Evolutionary conservation across 2,888 invertebrate genomes (phyloP), one percentile per base, ranked within the genome.

Genomic region (Noctua comes): DNA sequence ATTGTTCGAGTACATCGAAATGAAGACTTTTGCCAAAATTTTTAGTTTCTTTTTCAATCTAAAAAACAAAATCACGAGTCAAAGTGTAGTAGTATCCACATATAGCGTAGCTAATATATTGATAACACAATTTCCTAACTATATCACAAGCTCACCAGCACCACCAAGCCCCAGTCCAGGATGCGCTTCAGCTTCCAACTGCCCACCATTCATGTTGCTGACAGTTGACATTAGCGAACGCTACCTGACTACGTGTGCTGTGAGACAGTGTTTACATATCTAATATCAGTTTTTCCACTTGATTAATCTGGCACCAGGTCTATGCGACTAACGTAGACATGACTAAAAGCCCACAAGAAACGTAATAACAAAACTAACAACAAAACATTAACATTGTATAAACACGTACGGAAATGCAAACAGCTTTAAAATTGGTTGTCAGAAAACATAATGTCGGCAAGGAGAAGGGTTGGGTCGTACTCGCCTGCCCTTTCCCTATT

Each of bases 401-500:
- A 89, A 90, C 89, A 86, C 82, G 90, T 89, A 88, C 83, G 83
- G 80, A 86, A 89, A 87, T 73, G 92, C 91, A 95, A 95, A 95
- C 93, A 94, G 83, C 90, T 93, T 90, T 91, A 88, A 95, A 96
- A 95, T 95, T 94, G 95, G 93, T 94, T 95, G 96, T 95, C 95
- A 95, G 95, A 94, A 94, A 95, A 94, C 95, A 95, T 95, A 95
- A 96, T 95, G 96, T 93, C 93, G 92, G 92, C 84, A 86, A 91
- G 93, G 92, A 93, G 92, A 95, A 95, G 96, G 96, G 95, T 95
- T 95, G 92, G 91, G 90, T 88, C 87, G 66, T 66, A n/a, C 66
- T 66, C 66, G 90, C 90, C 90, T 91, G 92, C 96, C 96, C 95
- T 96, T 95, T 94, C 92, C 93, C 94, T 93, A 93, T 95, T 95